phyloP scores from a whole-genome alignment of 2,888 invertebrate genomes.

The Matsumyia berberina region DNA sequence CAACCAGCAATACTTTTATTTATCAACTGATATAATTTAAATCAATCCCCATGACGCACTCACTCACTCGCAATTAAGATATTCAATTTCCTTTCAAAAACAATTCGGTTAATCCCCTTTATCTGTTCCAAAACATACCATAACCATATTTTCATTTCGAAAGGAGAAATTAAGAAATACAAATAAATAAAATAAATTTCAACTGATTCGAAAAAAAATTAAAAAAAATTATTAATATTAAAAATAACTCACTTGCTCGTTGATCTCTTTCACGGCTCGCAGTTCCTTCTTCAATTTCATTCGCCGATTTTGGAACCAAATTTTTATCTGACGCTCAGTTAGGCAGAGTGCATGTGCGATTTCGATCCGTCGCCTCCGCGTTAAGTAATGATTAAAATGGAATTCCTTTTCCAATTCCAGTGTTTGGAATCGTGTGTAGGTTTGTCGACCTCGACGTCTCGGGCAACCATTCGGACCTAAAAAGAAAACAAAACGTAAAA shows the following conservation, averaged over 20 bases:
- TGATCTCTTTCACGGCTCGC: slow-evolving; percentile 96
- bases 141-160: slow-evolving; percentile 59
- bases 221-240: slow-evolving; percentile 43
- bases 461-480: slow-evolving; percentile 98
- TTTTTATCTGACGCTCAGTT: slow-evolving; percentile 98
- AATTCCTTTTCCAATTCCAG: slow-evolving; percentile 99
- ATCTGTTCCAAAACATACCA: slow-evolving; percentile 56
- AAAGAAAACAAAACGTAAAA: slow-evolving; percentile 83
- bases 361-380: slow-evolving; percentile 97
- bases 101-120: slow-evolving; percentile 66
- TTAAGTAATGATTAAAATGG: slow-evolving; percentile 98
- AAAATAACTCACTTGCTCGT: slow-evolving; percentile 88
- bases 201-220: slow-evolving; percentile 29
- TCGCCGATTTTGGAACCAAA: slow-evolving; percentile 98
- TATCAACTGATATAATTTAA: slow-evolving; percentile 41
- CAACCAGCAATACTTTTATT: background rate
- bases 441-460: slow-evolving; percentile 96
- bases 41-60: slow-evolving; percentile 70
- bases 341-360: slow-evolving; percentile 98
- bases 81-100: slow-evolving; percentile 23
- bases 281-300: slow-evolving; percentile 99
- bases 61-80: slow-evolving; percentile 52
- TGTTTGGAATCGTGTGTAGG: slow-evolving; percentile 99
- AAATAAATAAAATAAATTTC: slow-evolving; percentile 65
- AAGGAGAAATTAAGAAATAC: slow-evolving; percentile 61